These are phyloP conservation scores for Pseudopodoces humilis DNA, from an alignment of 2,113 vertebrate genomes.

Conservation along the genomic window DNA sequence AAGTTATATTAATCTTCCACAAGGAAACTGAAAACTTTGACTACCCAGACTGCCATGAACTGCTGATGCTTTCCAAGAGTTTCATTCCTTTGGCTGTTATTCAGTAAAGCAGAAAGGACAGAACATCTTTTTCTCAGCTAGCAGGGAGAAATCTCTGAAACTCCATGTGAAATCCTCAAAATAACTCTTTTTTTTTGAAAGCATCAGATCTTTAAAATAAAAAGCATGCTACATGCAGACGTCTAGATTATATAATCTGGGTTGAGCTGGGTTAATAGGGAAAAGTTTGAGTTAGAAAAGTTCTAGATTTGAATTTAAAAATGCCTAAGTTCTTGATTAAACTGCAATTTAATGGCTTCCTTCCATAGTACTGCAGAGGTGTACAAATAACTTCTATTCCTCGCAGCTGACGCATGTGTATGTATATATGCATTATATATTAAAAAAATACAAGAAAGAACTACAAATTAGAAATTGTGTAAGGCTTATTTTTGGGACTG, in stretches of 20 bases:
- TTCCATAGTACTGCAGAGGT: not conserved
- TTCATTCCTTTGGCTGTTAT: not conserved
- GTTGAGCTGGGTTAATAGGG: not conserved
- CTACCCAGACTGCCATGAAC: not conserved
- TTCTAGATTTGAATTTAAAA: not conserved
- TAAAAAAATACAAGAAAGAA: not conserved
- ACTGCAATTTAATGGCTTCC: not conserved
- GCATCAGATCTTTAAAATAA: not conserved
- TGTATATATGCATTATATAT: not conserved
- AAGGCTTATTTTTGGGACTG: not conserved
- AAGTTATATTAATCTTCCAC: not conserved
- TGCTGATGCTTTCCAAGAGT: not conserved
- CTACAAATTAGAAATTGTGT: not conserved
- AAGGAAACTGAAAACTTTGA: not conserved
- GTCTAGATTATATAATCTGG: not conserved
- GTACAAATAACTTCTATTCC: not conserved
- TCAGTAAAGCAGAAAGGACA: not conserved
- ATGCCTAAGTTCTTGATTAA: not conserved
- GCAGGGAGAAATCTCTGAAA: not conserved
- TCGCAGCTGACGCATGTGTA: fast-evolving
- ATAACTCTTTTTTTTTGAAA: not conserved
- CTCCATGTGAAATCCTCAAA: not conserved
- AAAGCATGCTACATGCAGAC: not conserved
- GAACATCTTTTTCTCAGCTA: not conserved
- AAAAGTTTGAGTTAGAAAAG: not conserved